These are phyloP conservation scores for Xestoiulus laeticollis DNA, from an alignment of 2,888 invertebrate species.

Conservation along the genomic window DNA sequence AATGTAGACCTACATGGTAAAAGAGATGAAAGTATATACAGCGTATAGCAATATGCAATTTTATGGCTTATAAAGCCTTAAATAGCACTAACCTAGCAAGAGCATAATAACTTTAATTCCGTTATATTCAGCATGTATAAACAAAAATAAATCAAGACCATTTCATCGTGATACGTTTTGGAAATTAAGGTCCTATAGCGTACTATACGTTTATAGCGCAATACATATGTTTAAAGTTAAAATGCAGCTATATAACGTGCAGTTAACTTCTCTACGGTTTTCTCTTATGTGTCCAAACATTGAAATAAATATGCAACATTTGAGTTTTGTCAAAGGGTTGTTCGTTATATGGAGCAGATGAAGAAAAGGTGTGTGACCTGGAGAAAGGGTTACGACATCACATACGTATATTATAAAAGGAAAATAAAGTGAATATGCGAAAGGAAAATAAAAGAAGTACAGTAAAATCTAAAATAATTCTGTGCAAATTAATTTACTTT, in stretches of 20 bases:
- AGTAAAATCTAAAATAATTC: too few species aligned
- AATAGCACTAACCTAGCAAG: not conserved
- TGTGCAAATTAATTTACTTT: too few species aligned
- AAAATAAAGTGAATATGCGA: too few species aligned
- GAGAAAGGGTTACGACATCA: too few species aligned
- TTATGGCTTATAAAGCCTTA: not conserved
- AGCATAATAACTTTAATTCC: not conserved
- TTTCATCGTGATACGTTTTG: not conserved
- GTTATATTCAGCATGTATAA: not conserved
- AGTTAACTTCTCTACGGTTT: not conserved
- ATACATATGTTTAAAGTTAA: slow-evolving; percentile 11
- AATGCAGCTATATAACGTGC: not conserved
- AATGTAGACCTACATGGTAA: not conserved
- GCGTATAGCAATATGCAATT: not conserved
- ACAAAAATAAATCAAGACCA: not conserved
- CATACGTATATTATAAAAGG: too few species aligned
- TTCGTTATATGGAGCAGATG: not conserved
- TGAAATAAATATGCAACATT: not conserved
- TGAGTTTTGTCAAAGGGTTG: not conserved
- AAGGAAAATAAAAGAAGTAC: too few species aligned
- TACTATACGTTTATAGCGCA: slow-evolving; percentile 13
- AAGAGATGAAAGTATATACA: not conserved
- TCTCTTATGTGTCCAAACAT: not conserved
- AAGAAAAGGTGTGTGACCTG: too few species aligned
- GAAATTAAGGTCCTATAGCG: not conserved